Base-by-base conservation (phyloP, 2,888 invertebrate genomes). In the Sinohyriopsis cumingii region DNA sequence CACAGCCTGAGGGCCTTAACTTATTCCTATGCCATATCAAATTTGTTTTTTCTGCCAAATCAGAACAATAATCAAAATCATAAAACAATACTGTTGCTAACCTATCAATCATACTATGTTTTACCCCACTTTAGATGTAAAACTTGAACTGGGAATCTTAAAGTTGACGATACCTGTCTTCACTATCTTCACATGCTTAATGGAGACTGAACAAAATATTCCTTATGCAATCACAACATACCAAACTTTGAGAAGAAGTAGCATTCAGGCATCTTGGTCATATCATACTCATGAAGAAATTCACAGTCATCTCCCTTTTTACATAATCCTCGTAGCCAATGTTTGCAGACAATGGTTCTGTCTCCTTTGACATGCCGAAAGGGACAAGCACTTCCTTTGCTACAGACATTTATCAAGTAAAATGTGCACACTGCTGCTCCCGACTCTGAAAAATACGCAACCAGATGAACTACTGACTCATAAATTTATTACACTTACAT, bases 291-390 rank as follows among this genome's bases (percentile, higher is more conserved):
- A 87, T 99, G 99, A 33, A 99, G 92, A 90, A 99, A 99, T 92
- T 99, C 99, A 90, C 99, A 99, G 87, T 98, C 97, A 91, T 99
- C 99, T 4, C 99, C 99, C 90, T 99, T 99, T 91, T 99, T 99
- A 90, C 99, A 99, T 0, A 99, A 92, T 0, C 99, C 99, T 86
- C 99, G 92, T 15, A 99, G 92, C 99, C 99, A 99, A 92, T 99
- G 99, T 91, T 99, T 99, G 91, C 99, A 99, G 0, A 99, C 99
- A 68, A 99, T 97, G 0, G 98, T 97, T 82, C 98, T 93, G 88
- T 99, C 99, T 0, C 99, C 99, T 33, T 97, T 93, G 45, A 99
- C 96, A 90, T 99, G 99, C 63, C 99, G 93, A 89, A 97, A 98
- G 0, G 99, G 99, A 86, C 99, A 99, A 59, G 95, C 94, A 0